Percentiles rank a stretch among this genome's conserved stretches.
phyloP scores from a whole-genome alignment of 1,140 invertebrate species.

The Onthophagus taurus region DNA sequence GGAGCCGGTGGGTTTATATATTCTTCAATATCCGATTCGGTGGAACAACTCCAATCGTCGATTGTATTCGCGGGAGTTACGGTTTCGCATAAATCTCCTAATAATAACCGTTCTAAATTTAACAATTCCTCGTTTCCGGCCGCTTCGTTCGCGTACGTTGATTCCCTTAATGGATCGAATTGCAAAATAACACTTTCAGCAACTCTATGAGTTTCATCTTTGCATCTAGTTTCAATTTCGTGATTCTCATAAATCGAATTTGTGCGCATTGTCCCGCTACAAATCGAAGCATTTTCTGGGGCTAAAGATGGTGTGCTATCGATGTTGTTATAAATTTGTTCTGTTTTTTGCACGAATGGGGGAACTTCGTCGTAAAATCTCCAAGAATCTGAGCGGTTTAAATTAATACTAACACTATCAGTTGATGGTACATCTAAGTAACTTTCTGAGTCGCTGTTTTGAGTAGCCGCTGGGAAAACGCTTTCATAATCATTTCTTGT shows the following conservation, averaged over 20 bases:
- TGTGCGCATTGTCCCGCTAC: not conserved
- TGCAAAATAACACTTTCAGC: constrained; percentile 34
- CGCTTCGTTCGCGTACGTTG: constrained; percentile 1
- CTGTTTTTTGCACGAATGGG: too few relatives aligned
- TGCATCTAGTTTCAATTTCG: constrained; percentile 12
- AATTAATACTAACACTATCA: constrained; percentile 17
- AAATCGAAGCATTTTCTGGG: not conserved
- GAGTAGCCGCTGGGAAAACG: constrained; percentile 37
- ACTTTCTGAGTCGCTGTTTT: constrained; percentile 39
- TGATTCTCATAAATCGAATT: constrained; percentile 29
- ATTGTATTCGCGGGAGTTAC: constrained; percentile 26
- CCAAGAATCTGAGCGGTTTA: constrained; percentile 46
- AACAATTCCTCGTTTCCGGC: constrained; percentile 22
- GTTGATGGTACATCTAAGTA: constrained; percentile 25
- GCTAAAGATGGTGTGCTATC: constrained; percentile 13
- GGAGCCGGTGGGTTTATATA: constrained; percentile 40
- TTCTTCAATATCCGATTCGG: constrained; percentile 33
- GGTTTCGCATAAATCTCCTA: constrained; percentile 33
- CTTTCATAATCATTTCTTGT: constrained; percentile 31
- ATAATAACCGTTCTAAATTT: constrained; percentile 32
- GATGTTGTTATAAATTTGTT: constrained; percentile 30
- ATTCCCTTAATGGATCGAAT: constrained; percentile 32
- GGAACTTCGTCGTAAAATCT: constrained; percentile 43
- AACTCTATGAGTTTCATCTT: constrained; percentile 14
- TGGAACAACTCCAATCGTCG: constrained; percentile 34